phyloP scores from a whole-genome alignment of 1,140 invertebrate genomes.

The Drosophila kikkawai region DNA sequence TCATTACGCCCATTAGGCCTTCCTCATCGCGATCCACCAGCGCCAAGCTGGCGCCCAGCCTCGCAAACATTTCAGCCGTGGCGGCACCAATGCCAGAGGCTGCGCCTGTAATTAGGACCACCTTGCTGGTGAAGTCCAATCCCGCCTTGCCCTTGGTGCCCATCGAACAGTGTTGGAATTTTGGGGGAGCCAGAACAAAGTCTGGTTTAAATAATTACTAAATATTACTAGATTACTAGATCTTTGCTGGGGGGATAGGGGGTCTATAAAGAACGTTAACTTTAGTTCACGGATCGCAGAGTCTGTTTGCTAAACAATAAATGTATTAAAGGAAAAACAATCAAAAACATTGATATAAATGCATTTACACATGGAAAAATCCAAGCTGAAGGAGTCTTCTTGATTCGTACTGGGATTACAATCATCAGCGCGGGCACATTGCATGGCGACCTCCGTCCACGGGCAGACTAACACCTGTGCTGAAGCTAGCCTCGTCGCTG shows the following conservation, averaged over 20 bases:
- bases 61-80: constrained; percentile 91
- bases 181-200: neutral
- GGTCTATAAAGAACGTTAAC: neutral
- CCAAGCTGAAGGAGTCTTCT: neutral
- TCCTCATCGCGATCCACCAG: constrained; percentile 91
- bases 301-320: neutral
- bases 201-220: neutral
- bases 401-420: neutral
- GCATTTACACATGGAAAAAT: constrained; percentile 22
- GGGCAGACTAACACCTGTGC: constrained; percentile 92
- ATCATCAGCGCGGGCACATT: constrained; percentile 70
- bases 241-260: neutral
- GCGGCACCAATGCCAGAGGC: constrained; percentile 95
- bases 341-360: constrained; percentile 40
- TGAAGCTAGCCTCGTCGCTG: constrained; percentile 91
- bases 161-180: constrained; percentile 23
- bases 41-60: constrained; percentile 89
- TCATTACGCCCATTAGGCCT: constrained; percentile 76
- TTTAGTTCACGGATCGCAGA: neutral
- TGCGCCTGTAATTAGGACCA: constrained; percentile 91
- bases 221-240: constrained; percentile 2
- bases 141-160: constrained; percentile 21
- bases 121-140: constrained; percentile 87
- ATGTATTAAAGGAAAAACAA: neutral
- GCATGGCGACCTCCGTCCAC: constrained; percentile 90